Base-by-base conservation (phyloP, 2,797 vertebrate species). In the Huso huso region DNA sequence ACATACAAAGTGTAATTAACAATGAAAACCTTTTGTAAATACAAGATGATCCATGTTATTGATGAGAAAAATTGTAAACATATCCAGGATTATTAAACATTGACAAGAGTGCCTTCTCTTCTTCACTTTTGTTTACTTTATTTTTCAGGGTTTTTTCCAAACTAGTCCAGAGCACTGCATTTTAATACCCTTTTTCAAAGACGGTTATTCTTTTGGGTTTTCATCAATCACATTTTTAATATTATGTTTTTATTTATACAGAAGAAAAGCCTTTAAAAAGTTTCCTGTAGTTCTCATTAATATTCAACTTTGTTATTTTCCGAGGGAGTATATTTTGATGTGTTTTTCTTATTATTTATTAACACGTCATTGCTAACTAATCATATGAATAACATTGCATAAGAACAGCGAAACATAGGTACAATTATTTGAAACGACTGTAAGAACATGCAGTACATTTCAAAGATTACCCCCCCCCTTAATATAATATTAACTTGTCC, bases 171-270 rank as follows among this genome's bases (percentile, higher is more conserved):
- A 9, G 37, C 37, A 37, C n/a, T 8, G 67, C 66, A 67, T 61
- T 51, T 61, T 60, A 67, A 51, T 65, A 52, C 64, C 13, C 51
- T 23, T 6, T 18, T 67, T 15, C 7, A 13, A 10, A 48, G 59
- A 63, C 52, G 48, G 23, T 3, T 51, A 49, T 64, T 49, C 50
- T 68, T 68, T 63, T 12, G 58, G 23, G 51, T 57, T 51, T 11
- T 55, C 66, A 68, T 68, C 62, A 68, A 63, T 68, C 67, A 68
- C 11, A 55, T 57, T 62, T 59, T 59, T 57, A 15, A 68, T 63
- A 68, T 68, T 59, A 68, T n/a, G 10, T 51, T 49, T 68, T 37
- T 37, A 37, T 37, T 37, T 37, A 37, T 5, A 37, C 37, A 37
- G 5, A 37, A 37, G 4, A 37, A 37, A 37, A 37, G 37, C 37